phyloP scores from a whole-genome alignment of 1,140 invertebrate genomes.

The Cepaea nemoralis region DNA sequence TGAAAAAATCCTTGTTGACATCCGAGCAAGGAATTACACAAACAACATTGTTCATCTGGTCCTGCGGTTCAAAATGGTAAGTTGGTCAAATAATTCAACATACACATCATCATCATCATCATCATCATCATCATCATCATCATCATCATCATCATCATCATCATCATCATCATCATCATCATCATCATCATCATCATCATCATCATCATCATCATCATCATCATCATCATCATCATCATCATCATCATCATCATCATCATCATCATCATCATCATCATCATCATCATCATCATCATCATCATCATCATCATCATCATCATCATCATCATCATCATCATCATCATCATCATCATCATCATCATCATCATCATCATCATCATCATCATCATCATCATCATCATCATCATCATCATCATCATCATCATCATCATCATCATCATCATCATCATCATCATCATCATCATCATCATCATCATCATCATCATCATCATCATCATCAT shows the following conservation, averaged over 20 bases:
- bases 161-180: conserved; percentile 8
- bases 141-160: conserved; percentile 4
- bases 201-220: not conserved
- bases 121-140: conserved; percentile 10
- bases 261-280: conserved; percentile 2
- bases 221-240: conserved; percentile 13
- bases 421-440: too few species aligned
- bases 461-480: too few species aligned
- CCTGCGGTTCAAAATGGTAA: conserved; percentile 23
- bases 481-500: too few species aligned
- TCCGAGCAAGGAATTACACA: conserved; percentile 19
- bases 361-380: conserved; percentile 17
- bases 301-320: conserved; percentile 14
- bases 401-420: too few species aligned
- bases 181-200: conserved; percentile 5
- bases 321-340: not conserved
- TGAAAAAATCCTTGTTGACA: conserved; percentile 24
- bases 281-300: conserved; percentile 7
- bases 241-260: conserved; percentile 15
- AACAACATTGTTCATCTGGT: not conserved
- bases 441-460: too few species aligned
- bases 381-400: not conserved
- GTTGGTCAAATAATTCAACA: not conserved
- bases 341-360: not conserved
- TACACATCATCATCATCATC: not conserved